Evolutionary conservation across 2,888 invertebrate genomes (phyloP).

Genomic region (Caenorhabditis panamensis): DNA sequence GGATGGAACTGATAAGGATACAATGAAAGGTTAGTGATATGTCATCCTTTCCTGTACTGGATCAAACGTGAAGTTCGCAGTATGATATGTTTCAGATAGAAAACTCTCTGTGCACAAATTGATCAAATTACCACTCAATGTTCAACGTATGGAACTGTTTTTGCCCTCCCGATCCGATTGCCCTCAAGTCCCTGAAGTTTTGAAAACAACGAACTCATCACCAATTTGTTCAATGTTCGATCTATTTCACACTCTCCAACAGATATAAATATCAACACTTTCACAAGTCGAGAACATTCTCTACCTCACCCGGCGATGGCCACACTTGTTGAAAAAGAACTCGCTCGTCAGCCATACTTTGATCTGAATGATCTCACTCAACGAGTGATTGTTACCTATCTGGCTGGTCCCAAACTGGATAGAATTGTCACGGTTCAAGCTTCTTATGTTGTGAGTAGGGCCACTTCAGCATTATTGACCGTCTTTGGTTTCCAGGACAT

Average conservation of each 20-base stretch:
- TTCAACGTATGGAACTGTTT: neutral
- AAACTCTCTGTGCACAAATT: no score
- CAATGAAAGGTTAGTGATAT: neutral
- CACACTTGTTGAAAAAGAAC: neutral
- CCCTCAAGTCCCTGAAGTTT: neutral
- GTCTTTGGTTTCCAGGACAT: constrained; percentile 21
- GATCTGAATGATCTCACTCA: constrained; percentile 32
- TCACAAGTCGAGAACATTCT: constrained; percentile 1
- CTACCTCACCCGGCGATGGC: constrained; percentile 6
- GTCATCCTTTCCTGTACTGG: neutral
- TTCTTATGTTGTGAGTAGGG: constrained; percentile 40
- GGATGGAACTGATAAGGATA: neutral
- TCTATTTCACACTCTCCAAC: neutral
- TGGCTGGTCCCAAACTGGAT: constrained; percentile 24
- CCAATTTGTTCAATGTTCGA: neutral
- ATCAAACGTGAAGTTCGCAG: no score
- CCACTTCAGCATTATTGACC: neutral
- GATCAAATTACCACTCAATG: neutral
- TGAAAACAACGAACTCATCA: neutral
- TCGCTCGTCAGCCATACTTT: constrained; percentile 28
- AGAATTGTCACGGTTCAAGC: constrained; percentile 28
- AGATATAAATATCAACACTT: neutral
- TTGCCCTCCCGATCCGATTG: neutral
- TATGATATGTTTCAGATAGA: no score
- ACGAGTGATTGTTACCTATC: constrained; percentile 29